phyloP scores from a whole-genome alignment of 2,113 vertebrate genomes.

The Eptesicus fuscus region DNA sequence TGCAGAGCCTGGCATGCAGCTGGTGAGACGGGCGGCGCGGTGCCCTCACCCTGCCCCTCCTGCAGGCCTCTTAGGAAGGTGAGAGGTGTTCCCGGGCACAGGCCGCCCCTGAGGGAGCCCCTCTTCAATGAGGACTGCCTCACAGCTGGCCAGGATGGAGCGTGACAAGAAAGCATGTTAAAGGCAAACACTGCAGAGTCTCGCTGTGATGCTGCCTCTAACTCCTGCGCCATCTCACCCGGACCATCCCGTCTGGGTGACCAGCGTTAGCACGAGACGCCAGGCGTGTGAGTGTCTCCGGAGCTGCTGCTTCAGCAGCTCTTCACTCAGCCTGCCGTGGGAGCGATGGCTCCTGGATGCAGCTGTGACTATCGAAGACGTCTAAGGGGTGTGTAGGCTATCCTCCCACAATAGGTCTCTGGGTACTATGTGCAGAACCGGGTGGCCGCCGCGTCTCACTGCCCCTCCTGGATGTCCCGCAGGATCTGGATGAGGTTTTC shows the following conservation, averaged over 20 bases:
- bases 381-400: not conserved
- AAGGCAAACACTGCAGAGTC: not conserved
- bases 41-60: not conserved
- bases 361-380: not conserved
- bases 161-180: slow-evolving; percentile 51
- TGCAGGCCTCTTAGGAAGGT: not conserved
- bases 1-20: not conserved
- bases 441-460: slow-evolving; percentile 56
- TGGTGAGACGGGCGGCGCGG: not conserved
- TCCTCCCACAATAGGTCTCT: not conserved
- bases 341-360: not conserved
- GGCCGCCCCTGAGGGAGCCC: not conserved
- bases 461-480: slow-evolving; percentile 73
- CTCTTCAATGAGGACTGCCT: slow-evolving; percentile 60
- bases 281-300: not conserved
- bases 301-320: not conserved
- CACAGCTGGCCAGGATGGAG: slow-evolving; percentile 30
- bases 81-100: not conserved
- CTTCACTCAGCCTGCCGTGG: not conserved
- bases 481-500: slow-evolving; percentile 86
- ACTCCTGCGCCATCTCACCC: not conserved
- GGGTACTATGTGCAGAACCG: slow-evolving; percentile 4
- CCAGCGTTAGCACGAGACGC: not conserved
- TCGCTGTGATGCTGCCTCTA: not conserved
- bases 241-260: accelerated